Evolutionary conservation across 2,888 invertebrate genomes (phyloP), one percentile per base, ranked within the genome.

Genomic region (Tridacna crocea): DNA sequence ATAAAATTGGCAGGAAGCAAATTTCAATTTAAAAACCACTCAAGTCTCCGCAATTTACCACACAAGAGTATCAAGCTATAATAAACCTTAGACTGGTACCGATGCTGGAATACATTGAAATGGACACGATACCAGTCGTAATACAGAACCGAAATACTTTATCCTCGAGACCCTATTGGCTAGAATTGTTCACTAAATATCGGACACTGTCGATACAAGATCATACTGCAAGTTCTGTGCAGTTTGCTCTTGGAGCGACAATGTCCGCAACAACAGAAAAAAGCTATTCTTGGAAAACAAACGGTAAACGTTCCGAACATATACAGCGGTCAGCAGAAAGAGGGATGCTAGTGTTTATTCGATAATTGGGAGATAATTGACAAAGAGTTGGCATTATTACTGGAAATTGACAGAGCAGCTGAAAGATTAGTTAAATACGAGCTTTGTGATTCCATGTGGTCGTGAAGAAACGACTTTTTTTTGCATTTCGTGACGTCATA

Each of bases 1-100:
- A 84, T 84, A 84, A 84, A 84, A 76, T 58, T 84, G 73, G 80
- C 79, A 68, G 78, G 79, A 77, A 74, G 80, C 84, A 84, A 84
- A 80, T 84, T 84, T 84, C 74, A 80, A 84, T 80, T 81, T 84
- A 76, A 81, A 78, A 78, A 63, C 76, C 75, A 73, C 84, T 81
- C 81, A 58, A 80, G 76, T 24, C 15, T 27, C n/a, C n/a, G 36
- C 36, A 22, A 24, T 72, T 60, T 70, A 73, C 80, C 84, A 79
- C 84, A 80, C 84, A 84, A 66, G 66, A 76, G 22, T 70, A 70
- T 24, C 51, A n/a, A 11, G 46, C 13, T 70, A 70, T 17, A 8
- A 22, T 4, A 24, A 10, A 24, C 61, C 19, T 13, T 24, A 22
- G 36, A 36, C 36, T 36, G 36, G 8, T 36, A 36, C 36, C n/a